Conservation (phyloP, 2,113 vertebrate genomes). For the Microcebus ravelobensis region DNA sequence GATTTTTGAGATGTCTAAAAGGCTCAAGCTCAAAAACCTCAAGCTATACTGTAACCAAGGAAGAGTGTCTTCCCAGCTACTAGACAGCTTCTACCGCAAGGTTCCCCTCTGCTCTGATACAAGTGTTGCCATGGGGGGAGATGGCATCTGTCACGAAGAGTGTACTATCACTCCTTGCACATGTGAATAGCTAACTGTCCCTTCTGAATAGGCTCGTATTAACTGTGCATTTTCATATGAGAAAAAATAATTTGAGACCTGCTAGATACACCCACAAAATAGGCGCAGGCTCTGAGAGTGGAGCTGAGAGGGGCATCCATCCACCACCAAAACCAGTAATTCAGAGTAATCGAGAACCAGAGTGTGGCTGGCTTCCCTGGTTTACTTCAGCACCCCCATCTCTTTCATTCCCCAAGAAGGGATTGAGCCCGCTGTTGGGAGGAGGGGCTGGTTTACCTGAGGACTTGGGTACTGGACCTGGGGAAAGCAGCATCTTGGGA, state of each 20-base stretch:
- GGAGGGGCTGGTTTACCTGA: neutral
- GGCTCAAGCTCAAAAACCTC: neutral
- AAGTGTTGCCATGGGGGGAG: neutral
- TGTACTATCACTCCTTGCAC: neutral
- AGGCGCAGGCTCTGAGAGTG: neutral
- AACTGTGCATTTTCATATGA: slow-evolving; percentile 26
- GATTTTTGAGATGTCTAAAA: neutral
- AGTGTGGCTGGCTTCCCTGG: neutral
- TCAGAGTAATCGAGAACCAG: neutral
- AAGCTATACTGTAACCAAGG: neutral
- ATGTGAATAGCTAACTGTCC: neutral
- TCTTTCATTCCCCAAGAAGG: neutral
- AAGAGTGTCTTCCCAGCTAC: neutral
- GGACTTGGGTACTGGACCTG: neutral
- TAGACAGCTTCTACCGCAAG: neutral
- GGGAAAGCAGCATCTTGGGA: neutral
- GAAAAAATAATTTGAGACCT: neutral
- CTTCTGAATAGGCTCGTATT: neutral
- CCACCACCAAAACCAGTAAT: neutral
- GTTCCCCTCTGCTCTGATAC: neutral
- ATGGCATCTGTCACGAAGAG: slow-evolving; percentile 7
- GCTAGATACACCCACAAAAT: neutral
- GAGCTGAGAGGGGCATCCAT: neutral
- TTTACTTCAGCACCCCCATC: neutral
- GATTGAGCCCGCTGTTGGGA: neutral